Evolutionary conservation across 2,888 invertebrate species (phyloP).

Genomic region (Leucophenga montana): DNA sequence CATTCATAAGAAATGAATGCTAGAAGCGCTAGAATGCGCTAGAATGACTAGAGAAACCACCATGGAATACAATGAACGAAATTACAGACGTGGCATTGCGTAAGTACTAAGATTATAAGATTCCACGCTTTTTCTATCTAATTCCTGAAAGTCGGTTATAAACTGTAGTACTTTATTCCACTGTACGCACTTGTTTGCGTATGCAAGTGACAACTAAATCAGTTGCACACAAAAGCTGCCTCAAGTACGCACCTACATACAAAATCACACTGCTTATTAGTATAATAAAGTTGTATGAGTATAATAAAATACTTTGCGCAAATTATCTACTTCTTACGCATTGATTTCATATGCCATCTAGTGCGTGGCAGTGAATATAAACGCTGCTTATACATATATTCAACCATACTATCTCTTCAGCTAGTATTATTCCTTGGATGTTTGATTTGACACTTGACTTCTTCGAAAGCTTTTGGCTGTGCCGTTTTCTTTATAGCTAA

Average conservation of each 20-base stretch:
- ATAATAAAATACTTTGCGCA: too few species aligned
- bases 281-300: too few species aligned
- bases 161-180: background rate
- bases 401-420: too few species aligned
- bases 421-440: background rate
- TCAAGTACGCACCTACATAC: constrained; percentile 9
- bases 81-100: too few species aligned
- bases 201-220: constrained; percentile 55
- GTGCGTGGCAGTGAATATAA: too few species aligned
- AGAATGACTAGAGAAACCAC: too few species aligned
- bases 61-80: too few species aligned
- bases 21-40: constrained; percentile 27
- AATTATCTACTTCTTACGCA: too few species aligned
- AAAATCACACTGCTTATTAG: background rate
- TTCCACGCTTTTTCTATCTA: too few species aligned
- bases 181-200: constrained; percentile 2
- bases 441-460: background rate
- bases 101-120: too few species aligned
- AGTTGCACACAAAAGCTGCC: constrained; percentile 37
- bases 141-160: too few species aligned
- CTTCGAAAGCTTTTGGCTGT: background rate
- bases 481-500: constrained; percentile 4
- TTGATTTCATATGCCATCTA: constrained; percentile 5
- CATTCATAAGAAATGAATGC: constrained; percentile 42
- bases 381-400: too few species aligned